A percentile compares a stretch with the other conserved stretches of the same genome.
Evolutionary conservation across 2,797 vertebrate species (phyloP).

Genomic region (Tympanoctomys barrerae): DNA sequence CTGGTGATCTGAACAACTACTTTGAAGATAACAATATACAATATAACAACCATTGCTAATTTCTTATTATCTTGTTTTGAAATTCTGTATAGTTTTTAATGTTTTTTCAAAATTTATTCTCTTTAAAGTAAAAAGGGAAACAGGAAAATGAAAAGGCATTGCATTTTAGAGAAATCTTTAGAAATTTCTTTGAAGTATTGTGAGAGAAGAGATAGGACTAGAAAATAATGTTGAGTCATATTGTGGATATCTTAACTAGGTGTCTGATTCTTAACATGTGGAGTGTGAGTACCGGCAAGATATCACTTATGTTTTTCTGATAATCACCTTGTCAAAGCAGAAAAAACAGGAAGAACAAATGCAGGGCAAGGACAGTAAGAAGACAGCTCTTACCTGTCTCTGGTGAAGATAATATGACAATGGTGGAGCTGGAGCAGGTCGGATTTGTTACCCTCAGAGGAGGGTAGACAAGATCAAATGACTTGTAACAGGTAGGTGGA

Average conservation of each 20-base stretch:
- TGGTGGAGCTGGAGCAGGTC: background rate
- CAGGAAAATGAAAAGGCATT: constrained; percentile 14
- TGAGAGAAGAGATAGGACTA: background rate
- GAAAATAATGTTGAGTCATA: background rate
- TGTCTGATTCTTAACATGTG: background rate
- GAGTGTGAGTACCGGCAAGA: background rate
- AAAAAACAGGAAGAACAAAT: background rate
- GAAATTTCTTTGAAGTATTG: background rate
- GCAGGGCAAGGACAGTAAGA: background rate
- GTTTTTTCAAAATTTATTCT: too few species aligned
- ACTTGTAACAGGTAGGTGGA: background rate
- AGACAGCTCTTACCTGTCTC: background rate
- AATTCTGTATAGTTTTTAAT: too few species aligned
- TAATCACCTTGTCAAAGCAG: background rate
- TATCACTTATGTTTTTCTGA: constrained; percentile 27
- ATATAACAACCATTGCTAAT: too few species aligned
- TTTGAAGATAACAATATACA: too few species aligned
- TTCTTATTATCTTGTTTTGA: too few species aligned
- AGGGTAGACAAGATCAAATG: background rate
- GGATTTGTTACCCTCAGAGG: background rate
- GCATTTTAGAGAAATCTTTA: background rate
- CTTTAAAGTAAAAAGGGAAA: too few species aligned
- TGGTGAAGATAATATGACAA: background rate
- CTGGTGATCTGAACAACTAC: too few species aligned
- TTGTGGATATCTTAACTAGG: background rate